phyloP scores from a whole-genome alignment of 2,797 vertebrate species.

The Protosalanx chinensis region DNA sequence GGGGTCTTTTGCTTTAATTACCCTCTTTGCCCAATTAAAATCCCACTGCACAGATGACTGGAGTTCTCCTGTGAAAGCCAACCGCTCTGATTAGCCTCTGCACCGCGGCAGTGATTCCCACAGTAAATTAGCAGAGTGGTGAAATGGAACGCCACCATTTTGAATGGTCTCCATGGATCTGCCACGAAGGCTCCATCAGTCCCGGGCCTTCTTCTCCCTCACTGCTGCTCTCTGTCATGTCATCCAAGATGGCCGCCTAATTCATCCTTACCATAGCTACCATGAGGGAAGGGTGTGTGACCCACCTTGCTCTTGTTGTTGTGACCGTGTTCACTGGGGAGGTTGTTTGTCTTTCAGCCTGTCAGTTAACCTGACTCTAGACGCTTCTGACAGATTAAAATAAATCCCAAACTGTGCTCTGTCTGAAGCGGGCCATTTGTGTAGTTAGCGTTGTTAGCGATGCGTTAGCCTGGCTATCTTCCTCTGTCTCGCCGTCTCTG shows the following conservation, averaged over 20 bases:
- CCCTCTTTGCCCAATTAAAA: constrained; percentile 52
- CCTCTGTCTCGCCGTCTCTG: constrained; percentile 33
- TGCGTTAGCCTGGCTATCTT: constrained; percentile 34
- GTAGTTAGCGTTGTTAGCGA: constrained; percentile 15
- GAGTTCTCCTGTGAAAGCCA: constrained; percentile 19
- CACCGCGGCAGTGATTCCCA: constrained; percentile 50
- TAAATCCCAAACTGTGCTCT: constrained; percentile 40
- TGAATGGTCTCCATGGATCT: constrained; percentile 34
- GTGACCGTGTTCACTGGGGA: not conserved
- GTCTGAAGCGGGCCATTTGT: not conserved
- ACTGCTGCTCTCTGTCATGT: constrained; percentile 34
- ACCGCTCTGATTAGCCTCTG: constrained; percentile 34
- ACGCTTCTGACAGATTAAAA: constrained; percentile 37
- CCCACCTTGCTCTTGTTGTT: not conserved
- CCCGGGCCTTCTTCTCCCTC: constrained; percentile 27
- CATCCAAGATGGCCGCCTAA: constrained; percentile 9
- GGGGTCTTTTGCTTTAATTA: constrained; percentile 52
- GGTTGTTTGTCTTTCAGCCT: not conserved
- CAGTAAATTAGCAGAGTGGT: constrained; percentile 58
- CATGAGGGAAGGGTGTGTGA: not conserved
- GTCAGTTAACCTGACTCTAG: not conserved
- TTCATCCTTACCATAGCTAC: not conserved
- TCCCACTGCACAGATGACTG: constrained; percentile 41
- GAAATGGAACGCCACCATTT: constrained; percentile 33
- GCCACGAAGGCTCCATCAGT: constrained; percentile 66